Base-by-base conservation (phyloP, 2,797 vertebrate genomes). In the Sternotherus odoratus region DNA sequence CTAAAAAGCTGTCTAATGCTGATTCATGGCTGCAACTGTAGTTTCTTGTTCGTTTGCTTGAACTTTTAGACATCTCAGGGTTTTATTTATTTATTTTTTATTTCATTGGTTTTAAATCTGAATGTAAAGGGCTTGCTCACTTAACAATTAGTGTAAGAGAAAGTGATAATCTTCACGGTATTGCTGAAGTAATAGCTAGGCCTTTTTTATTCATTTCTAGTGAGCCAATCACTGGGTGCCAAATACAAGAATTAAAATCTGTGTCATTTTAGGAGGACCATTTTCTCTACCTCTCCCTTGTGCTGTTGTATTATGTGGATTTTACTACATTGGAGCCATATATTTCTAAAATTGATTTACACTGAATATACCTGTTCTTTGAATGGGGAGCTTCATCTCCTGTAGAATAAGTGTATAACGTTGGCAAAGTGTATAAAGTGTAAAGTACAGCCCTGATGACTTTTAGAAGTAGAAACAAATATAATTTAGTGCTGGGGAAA, bases 361-460 rank as follows among this genome's bases (percentile, higher is more conserved):
- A 48, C 15, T 75, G 72, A 75, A 46, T 48, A 30, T 75, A 26
- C 39, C 24, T 48, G 28, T 15, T 28, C 72, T 46, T 28, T 46
- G 26, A 75, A 66, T 19, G 26, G 36, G 23, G 57, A 82, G 9
- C 26, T 48, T 75, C 43, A 48, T 12, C 15, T 8, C 43, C 39
- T 48, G 43, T 75, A 75, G 72, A 75, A 48, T 30, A 69, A 39
- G 21, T 39, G 10, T 69, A 39, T 69, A 16, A 75, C 30, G 39
- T 12, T 75, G 72, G 24, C 46, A 48, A 46, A 75, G 26, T 48
- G 23, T 43, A 46, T 30, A 48, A 46, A 75, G 26, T 48, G 23
- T 43, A 46, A 48, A 75, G 26, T 28, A 46, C 66, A 43, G n/a
- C 0, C 0, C 77, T 90, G 75, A 77, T 51, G 12, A 49, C 50